These are phyloP conservation scores for Hafferia zeledoni DNA, from an alignment of 2,797 vertebrate species.

Conservation along the genomic window DNA sequence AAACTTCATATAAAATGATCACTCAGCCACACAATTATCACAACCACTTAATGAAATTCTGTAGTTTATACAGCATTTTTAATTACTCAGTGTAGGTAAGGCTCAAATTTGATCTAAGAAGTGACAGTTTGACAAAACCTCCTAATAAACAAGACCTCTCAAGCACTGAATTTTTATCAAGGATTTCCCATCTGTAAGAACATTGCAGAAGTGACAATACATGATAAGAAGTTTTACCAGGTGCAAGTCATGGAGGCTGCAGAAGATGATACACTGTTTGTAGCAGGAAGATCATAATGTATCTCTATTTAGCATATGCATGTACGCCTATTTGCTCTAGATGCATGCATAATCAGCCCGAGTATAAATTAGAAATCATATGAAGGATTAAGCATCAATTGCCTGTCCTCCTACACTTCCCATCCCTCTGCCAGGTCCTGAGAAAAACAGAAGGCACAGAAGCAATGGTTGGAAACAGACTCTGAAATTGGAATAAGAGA, in stretches of 20 bases:
- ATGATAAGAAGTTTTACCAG: not conserved
- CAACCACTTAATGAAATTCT: not conserved
- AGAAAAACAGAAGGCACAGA: constrained; percentile 37
- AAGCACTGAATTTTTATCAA: not conserved
- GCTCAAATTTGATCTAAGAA: not conserved
- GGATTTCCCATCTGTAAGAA: not conserved
- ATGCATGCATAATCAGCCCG: constrained; percentile 54
- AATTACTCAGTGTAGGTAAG: not conserved
- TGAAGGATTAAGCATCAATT: constrained; percentile 58
- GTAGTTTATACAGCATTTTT: not conserved
- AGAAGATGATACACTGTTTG: not conserved
- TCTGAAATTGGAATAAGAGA: not conserved
- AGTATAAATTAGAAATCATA: constrained; percentile 52
- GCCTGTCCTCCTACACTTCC: constrained; percentile 57
- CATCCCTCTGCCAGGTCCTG: constrained; percentile 13
- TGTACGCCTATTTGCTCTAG: constrained; percentile 38
- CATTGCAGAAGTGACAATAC: not conserved
- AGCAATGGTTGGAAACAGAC: constrained; percentile 16
- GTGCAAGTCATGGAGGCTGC: accelerated
- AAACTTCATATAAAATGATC: not conserved
- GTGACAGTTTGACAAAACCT: not conserved
- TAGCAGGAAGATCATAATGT: not conserved
- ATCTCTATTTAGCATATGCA: constrained; percentile 31
- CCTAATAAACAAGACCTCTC: not conserved
- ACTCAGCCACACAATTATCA: not conserved